A percentile compares a stretch with the other conserved stretches of the same genome.
phyloP scores from a whole-genome alignment of 2,797 vertebrate genomes.

The Peromyscus attwateri region DNA sequence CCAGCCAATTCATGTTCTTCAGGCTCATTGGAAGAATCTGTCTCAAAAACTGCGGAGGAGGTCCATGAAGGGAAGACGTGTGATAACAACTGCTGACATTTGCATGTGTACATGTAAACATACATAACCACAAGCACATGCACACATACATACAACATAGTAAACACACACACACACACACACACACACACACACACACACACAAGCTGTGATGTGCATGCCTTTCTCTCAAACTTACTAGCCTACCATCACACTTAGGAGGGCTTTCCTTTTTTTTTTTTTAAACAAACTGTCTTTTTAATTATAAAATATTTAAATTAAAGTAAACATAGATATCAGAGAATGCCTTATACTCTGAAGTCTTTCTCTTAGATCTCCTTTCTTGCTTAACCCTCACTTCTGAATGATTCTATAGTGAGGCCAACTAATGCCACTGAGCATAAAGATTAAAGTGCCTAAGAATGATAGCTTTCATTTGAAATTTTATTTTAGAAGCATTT shows the following conservation, averaged over 20 bases:
- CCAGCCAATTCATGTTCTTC: neutral
- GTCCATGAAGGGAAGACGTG: neutral
- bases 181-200: neutral
- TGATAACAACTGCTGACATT: neutral
- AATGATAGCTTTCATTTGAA: constrained; percentile 29
- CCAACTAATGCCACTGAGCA: neutral
- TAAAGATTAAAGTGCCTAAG: neutral
- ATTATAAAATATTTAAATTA: neutral
- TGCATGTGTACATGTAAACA: neutral
- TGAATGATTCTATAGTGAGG: neutral
- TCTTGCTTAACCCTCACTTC: neutral
- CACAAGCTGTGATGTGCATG: neutral
- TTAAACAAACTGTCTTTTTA: neutral
- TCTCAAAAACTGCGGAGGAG: neutral
- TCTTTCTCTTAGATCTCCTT: neutral
- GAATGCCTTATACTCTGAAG: neutral
- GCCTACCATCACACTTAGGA: too few species aligned
- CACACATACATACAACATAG: neutral
- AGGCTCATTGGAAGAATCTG: neutral
- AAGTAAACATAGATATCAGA: neutral
- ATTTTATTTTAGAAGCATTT: constrained; percentile 38
- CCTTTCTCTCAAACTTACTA: neutral
- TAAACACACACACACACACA: neutral
- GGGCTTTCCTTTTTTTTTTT: neutral
- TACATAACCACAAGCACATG: neutral